Percentiles rank a stretch among this genome's conserved stretches.
Evolutionary conservation across 2,113 vertebrate species (phyloP).

Genomic region (Ceuthmochares aereus): DNA sequence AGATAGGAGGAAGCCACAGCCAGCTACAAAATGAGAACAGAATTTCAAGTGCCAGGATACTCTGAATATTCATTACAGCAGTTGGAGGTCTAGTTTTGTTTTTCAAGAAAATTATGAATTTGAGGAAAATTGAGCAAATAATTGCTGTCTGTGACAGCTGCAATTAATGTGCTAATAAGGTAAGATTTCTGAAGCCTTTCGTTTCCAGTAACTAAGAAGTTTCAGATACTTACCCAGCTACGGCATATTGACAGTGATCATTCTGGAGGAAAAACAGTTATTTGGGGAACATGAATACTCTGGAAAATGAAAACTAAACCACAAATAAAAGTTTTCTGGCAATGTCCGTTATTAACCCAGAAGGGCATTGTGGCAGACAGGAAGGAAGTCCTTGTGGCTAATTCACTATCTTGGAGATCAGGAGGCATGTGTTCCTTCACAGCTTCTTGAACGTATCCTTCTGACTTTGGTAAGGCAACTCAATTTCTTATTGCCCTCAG

Average conservation of each 20-base stretch:
- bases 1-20: neutral
- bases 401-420: neutral
- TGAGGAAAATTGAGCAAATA: slow-evolving; percentile 66
- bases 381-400: neutral
- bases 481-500: neutral
- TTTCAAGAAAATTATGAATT: slow-evolving; percentile 51
- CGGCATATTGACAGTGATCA: neutral
- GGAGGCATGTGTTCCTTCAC: fast-evolving
- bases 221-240: neutral
- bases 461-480: neutral
- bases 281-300: neutral
- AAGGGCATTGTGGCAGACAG: neutral
- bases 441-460: neutral
- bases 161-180: slow-evolving; percentile 71
- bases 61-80: slow-evolving; percentile 36
- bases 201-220: slow-evolving; percentile 8
- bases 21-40: neutral
- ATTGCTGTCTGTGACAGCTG: slow-evolving; percentile 66
- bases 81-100: slow-evolving; percentile 19
- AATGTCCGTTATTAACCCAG: neutral
- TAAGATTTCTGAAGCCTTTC: slow-evolving; percentile 37
- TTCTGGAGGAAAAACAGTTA: neutral
- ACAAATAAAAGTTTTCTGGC: neutral
- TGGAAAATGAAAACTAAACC: neutral
- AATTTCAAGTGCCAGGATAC: slow-evolving; percentile 23